A percentile compares a stretch with the other conserved stretches of the same genome.
Conservation (phyloP, 2,888 invertebrate species). For the Esperia sulphurella region DNA sequence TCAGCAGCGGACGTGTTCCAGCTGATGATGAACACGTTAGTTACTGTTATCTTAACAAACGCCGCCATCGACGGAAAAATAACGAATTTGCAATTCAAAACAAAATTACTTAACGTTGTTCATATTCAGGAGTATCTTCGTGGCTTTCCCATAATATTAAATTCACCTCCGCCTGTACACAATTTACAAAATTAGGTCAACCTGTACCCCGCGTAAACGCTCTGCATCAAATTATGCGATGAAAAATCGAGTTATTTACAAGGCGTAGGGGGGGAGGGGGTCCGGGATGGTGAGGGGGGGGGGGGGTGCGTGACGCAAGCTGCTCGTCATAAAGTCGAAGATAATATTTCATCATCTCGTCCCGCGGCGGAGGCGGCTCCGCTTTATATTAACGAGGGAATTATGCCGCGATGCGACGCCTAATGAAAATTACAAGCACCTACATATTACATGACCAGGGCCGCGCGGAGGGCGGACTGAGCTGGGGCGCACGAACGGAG, state of each 20-base stretch:
- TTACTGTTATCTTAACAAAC: no score
- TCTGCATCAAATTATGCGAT: conserved; percentile 1
- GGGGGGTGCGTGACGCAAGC: neutral
- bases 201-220: neutral
- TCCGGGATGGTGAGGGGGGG: neutral
- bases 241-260: conserved; percentile 8
- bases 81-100: no score
- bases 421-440: conserved; percentile 5
- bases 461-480: neutral
- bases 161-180: neutral
- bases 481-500: neutral
- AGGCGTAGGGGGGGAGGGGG: neutral
- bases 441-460: neutral
- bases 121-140: no score
- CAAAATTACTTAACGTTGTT: no score
- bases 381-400: conserved; percentile 6
- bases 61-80: no score
- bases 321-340: neutral
- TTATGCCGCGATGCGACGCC: conserved; percentile 4
- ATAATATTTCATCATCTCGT: conserved; percentile 1
- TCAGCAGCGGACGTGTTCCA: no score
- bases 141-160: no score
- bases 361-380: neutral
- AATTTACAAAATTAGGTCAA: neutral
- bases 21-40: no score